Percentiles rank a stretch among this genome's conserved stretches.
These are phyloP conservation scores for Sinopyrophorus schimmeli DNA, from an alignment of 2,888 invertebrate species.

Conservation along the genomic window DNA sequence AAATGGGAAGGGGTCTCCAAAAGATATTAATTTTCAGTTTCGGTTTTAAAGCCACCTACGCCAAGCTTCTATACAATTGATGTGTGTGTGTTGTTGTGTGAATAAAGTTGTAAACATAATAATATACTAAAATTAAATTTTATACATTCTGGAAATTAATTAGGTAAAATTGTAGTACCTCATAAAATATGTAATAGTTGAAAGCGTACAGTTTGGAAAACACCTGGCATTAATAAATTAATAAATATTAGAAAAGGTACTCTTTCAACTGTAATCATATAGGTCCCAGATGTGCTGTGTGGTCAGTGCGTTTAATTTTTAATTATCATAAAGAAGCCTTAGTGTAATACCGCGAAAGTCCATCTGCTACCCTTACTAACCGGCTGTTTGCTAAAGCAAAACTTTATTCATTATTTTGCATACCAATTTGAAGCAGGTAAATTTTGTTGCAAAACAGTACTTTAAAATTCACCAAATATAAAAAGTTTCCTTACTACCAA, in stretches of 20 bases:
- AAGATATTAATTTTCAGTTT: no score
- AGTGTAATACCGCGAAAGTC: conserved; percentile 26
- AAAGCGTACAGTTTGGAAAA: conserved; percentile 22
- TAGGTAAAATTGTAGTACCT: conserved; percentile 15
- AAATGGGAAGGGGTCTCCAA: no score
- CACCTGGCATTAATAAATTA: conserved; percentile 26
- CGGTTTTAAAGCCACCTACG: no score
- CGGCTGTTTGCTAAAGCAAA: conserved; percentile 19
- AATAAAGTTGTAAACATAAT: no score
- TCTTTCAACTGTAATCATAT: conserved; percentile 27
- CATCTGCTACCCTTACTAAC: conserved; percentile 28
- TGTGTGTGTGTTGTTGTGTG: no score
- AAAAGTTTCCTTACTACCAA: no score
- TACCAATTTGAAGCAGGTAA: conserved; percentile 25
- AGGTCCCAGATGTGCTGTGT: conserved; percentile 31
- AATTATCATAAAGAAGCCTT: conserved; percentile 30
- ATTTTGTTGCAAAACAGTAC: conserved; percentile 18
- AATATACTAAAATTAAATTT: no score
- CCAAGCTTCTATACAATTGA: no score
- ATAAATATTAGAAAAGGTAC: conserved; percentile 26
- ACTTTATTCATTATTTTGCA: conserved; percentile 30
- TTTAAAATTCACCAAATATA: background rate
- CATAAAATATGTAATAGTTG: conserved; percentile 17
- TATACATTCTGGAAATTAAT: no score
- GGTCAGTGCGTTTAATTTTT: conserved; percentile 33